Percentiles rank a stretch among this genome's conserved stretches.
phyloP scores from a whole-genome alignment of 2,113 vertebrate genomes.

The Poeciliopsis turrubarensis region DNA sequence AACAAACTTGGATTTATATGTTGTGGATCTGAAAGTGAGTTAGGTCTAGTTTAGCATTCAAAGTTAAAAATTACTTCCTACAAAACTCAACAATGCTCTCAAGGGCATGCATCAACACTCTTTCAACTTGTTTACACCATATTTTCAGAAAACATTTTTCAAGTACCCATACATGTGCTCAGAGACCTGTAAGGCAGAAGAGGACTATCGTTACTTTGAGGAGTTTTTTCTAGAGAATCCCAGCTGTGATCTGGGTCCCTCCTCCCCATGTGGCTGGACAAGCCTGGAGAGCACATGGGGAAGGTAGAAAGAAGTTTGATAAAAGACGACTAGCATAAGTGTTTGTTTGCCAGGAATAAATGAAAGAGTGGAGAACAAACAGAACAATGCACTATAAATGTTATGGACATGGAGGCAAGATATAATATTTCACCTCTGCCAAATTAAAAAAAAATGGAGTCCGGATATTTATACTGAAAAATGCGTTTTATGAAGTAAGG shows the following conservation, averaged over 20 bases:
- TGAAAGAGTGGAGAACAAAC: conserved; percentile 28
- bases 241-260: conserved; percentile 63
- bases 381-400: conserved; percentile 22
- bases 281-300: conserved; percentile 49
- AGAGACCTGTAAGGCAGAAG: conserved; percentile 36
- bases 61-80: no score
- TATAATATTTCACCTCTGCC: conserved; percentile 3
- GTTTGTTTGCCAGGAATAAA: conserved; percentile 51
- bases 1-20: no score
- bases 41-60: no score
- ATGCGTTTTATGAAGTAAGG: background rate
- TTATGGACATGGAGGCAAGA: conserved; percentile 3
- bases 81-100: no score
- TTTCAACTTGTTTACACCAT: background rate
- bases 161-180: no score
- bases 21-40: no score
- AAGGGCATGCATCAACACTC: no score
- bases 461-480: background rate
- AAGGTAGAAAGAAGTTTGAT: conserved; percentile 30
- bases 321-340: conserved; percentile 30
- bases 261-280: conserved; percentile 54
- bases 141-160: conserved; percentile 1
- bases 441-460: conserved; percentile 3
- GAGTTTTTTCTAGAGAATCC: conserved; percentile 61
- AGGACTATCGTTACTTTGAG: conserved; percentile 61